Conservation (phyloP, 2,113 vertebrate genomes). For the Amblyornis subalaris region DNA sequence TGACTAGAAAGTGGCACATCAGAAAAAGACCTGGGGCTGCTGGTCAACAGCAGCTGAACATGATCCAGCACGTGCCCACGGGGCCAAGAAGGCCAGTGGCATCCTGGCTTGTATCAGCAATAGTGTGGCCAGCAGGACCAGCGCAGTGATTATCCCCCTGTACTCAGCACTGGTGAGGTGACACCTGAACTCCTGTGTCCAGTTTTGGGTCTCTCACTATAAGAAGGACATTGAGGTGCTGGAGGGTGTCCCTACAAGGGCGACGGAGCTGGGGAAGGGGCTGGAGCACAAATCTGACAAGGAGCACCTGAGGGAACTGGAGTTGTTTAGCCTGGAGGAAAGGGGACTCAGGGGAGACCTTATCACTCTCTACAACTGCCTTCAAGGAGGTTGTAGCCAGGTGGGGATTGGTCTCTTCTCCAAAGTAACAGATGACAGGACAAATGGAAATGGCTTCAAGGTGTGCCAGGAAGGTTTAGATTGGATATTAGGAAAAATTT, state of each 20-base stretch:
- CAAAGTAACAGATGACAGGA: not conserved
- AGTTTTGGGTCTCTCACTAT: not conserved
- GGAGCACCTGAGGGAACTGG: not conserved
- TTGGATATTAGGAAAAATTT: not conserved
- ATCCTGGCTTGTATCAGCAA: not conserved
- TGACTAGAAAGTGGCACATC: not conserved
- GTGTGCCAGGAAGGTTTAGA: not conserved
- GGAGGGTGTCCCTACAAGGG: not conserved
- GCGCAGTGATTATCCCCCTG: not conserved
- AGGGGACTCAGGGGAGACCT: not conserved
- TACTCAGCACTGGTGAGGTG: not conserved
- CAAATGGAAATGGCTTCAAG: not conserved
- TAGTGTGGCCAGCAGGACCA: not conserved
- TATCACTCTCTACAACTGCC: not conserved
- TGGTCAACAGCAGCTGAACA: not conserved
- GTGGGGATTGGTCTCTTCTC: not conserved
- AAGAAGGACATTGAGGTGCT: not conserved
- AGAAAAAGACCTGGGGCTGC: not conserved
- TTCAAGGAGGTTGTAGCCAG: not conserved
- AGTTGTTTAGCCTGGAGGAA: not conserved
- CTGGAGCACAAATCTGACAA: not conserved
- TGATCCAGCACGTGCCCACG: not conserved
- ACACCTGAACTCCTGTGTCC: not conserved
- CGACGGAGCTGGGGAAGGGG: not conserved
- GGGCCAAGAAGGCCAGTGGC: not conserved